Evolutionary conservation across 2,888 invertebrate species (phyloP), one percentile per base, ranked within the genome.

Genomic region (Metopia argyrocephala): DNA sequence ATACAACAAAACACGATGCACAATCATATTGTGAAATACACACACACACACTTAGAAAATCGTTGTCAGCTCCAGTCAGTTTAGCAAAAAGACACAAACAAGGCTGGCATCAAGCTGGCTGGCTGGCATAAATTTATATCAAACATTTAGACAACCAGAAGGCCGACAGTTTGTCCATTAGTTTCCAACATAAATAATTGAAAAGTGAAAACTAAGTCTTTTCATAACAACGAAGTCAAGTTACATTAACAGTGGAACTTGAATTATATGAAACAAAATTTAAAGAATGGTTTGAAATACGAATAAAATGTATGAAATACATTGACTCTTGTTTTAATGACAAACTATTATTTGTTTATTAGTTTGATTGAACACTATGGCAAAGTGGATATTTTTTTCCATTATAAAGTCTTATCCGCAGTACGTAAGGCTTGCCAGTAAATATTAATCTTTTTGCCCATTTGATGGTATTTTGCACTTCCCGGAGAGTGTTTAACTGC

Each of bases 11-110:
- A 57, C n/a, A n/a, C n/a, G 12, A 18, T 4, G 3, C 1, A 48
- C 46, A 46, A 3, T 5, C 20, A 31, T 6, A 9, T 7, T 20
- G 2, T n/a, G 27, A 21, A 25, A 27, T 45, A 21, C 12, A 54
- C 25, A 25, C 27, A 45, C 25, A 61, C 45, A 38, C n/a, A n/a
- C n/a, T 50, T 25, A 76, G 5, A 18, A 61, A 54, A 45, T 57
- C 12, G 38, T 38, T 38, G 38, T 38, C 38, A 38, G 38, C 38
- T n/a, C n/a, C 38, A 38, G 38, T 38, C 38, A 38, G 9, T 9
- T 38, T 38, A 38, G 15, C 12, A 15, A 38, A 38, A 38, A 15
- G 38, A n/a, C n/a, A n/a, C 38, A 38, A 9, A 38, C 38, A 38
- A 38, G 38, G 38, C 38, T 38, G 38, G 38, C 38, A 38, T 38